Conservation (phyloP, 2,888 invertebrate species). For the Clistopyga incitator region DNA sequence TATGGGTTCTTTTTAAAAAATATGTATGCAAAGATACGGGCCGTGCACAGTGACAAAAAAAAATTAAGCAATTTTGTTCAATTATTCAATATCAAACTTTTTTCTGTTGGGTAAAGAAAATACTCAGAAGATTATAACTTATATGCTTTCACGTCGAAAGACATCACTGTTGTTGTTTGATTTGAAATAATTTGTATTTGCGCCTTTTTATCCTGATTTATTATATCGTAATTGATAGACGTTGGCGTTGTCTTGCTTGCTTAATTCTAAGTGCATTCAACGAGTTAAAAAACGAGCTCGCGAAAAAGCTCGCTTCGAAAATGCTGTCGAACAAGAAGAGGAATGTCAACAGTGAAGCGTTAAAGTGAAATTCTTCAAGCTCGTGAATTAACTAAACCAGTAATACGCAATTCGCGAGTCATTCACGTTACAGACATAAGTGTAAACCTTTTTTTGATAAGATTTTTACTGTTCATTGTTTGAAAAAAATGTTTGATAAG, state of each 20-base stretch:
- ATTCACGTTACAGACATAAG: constrained; percentile 19
- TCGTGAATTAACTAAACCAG: constrained; percentile 28
- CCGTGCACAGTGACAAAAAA: constrained; percentile 15
- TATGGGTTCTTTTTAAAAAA: not conserved
- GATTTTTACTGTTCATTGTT: constrained; percentile 33
- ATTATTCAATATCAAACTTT: not conserved
- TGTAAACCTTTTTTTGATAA: constrained; percentile 9
- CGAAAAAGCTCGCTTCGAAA: constrained; percentile 14
- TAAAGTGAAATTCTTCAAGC: constrained; percentile 13
- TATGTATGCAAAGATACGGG: constrained; percentile 23
- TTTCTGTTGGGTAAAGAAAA: constrained; percentile 17
- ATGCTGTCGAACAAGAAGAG: constrained; percentile 10
- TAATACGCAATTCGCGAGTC: constrained; percentile 23
- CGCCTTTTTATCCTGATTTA: constrained; percentile 2
- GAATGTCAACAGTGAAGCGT: constrained; percentile 6
- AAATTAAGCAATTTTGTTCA: not conserved
- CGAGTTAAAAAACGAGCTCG: constrained; percentile 24
- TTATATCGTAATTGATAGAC: constrained; percentile 3
- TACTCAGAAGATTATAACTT: constrained; percentile 18
- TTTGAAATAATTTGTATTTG: not conserved
- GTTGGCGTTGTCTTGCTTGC: constrained; percentile 15
- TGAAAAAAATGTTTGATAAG: not conserved
- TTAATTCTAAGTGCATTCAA: constrained; percentile 32
- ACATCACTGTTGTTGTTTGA: not conserved
- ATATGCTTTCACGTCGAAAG: not conserved